Conservation (phyloP, 2,113 vertebrate species). For the Hippoglossus stenolepis region DNA sequence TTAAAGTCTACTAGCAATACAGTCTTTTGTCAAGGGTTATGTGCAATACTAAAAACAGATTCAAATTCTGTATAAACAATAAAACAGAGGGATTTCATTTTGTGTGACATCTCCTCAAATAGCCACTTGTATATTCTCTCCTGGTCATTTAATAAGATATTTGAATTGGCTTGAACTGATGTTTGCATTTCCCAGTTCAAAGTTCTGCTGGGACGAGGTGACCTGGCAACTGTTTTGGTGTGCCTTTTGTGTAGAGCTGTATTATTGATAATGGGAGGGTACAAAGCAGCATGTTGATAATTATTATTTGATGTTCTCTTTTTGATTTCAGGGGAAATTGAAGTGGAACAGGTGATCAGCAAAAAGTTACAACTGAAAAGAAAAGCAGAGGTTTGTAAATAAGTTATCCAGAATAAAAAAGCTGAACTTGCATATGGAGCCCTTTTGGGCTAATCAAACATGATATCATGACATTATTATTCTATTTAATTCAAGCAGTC, state of each 20-base stretch:
- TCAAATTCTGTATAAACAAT: not conserved
- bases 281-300: not conserved
- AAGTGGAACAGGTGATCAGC: slow-evolving; percentile 77
- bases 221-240: slow-evolving; percentile 15
- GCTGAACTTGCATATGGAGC: too few relatives aligned
- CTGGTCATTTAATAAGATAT: not conserved
- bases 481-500: too few relatives aligned
- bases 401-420: not conserved
- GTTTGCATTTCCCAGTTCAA: slow-evolving; percentile 2
- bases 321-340: slow-evolving; percentile 76
- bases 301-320: slow-evolving; percentile 9
- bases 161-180: not conserved
- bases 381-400: slow-evolving; percentile 78
- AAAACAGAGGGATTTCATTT: not conserved
- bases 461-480: too few relatives aligned
- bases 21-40: not conserved
- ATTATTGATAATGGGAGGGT: not conserved
- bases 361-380: slow-evolving; percentile 80
- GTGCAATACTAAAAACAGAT: not conserved
- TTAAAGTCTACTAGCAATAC: not conserved
- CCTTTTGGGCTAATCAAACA: too few relatives aligned
- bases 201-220: not conserved
- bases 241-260: not conserved
- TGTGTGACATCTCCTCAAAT: not conserved
- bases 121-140: not conserved